Conservation (phyloP, 2,113 vertebrate species). For the Acrocephalus arundinaceus region DNA sequence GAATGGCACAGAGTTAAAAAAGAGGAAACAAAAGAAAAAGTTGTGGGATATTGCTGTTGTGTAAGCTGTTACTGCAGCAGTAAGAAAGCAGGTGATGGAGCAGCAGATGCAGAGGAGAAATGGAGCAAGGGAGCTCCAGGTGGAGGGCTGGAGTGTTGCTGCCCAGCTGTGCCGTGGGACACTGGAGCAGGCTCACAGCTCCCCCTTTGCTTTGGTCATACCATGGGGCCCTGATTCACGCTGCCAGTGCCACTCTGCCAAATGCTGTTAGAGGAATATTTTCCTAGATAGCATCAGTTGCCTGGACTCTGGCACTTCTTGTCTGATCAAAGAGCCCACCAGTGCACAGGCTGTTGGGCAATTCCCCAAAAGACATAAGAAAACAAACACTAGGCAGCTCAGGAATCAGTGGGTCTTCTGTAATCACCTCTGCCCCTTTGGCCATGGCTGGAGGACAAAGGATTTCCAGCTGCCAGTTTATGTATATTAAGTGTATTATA, state of each 20-base stretch:
- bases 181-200: background rate
- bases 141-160: background rate
- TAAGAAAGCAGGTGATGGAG: background rate
- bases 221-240: background rate
- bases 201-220: background rate
- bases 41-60: background rate
- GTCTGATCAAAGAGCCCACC: background rate
- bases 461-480: background rate
- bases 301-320: background rate
- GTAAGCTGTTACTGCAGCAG: background rate
- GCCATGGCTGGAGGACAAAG: background rate
- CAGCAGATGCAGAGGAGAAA: background rate
- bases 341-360: background rate
- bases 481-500: too few species aligned
- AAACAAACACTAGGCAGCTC: background rate
- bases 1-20: background rate
- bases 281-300: background rate
- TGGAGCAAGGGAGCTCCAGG: background rate
- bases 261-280: background rate
- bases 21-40: background rate
- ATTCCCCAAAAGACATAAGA: background rate
- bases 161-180: background rate
- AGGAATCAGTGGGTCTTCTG: background rate
- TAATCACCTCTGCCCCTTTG: background rate
- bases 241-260: background rate